Evolutionary conservation across 2,888 invertebrate species (phyloP).

Genomic region (Vesta saturnalis): DNA sequence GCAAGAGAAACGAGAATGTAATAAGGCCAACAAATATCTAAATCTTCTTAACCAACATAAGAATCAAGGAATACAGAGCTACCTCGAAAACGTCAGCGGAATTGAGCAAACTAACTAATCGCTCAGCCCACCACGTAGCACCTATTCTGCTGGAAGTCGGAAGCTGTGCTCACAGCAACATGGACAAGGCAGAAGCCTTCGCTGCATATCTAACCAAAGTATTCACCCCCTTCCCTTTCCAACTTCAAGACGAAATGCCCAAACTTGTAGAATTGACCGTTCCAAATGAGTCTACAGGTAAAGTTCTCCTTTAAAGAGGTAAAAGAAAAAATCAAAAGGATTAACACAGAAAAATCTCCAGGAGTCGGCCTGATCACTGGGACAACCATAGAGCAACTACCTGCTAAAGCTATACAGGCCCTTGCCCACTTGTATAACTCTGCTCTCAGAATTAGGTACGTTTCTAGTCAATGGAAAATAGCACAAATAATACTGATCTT

Average conservation of each 20-base stretch:
- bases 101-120: background rate
- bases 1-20: background rate
- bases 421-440: conserved; percentile 10
- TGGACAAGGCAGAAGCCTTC: background rate
- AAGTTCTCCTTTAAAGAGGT: too few relatives aligned
- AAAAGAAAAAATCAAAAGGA: background rate
- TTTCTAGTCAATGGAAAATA: background rate
- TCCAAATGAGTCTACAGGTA: background rate
- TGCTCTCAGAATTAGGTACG: background rate
- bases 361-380: background rate
- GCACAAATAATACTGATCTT: background rate
- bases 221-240: background rate
- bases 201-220: background rate
- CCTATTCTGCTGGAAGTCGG: background rate
- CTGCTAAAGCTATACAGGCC: conserved; percentile 3
- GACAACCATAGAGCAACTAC: background rate
- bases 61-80: too few relatives aligned
- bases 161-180: background rate
- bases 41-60: background rate
- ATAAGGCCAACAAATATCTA: background rate
- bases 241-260: background rate
- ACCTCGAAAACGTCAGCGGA: background rate
- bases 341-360: background rate
- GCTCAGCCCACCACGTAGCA: background rate
- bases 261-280: background rate